Evolutionary conservation across 2,113 vertebrate species (phyloP), one percentile per base, ranked within the genome.

Genomic region (Myotis yumanensis): DNA sequence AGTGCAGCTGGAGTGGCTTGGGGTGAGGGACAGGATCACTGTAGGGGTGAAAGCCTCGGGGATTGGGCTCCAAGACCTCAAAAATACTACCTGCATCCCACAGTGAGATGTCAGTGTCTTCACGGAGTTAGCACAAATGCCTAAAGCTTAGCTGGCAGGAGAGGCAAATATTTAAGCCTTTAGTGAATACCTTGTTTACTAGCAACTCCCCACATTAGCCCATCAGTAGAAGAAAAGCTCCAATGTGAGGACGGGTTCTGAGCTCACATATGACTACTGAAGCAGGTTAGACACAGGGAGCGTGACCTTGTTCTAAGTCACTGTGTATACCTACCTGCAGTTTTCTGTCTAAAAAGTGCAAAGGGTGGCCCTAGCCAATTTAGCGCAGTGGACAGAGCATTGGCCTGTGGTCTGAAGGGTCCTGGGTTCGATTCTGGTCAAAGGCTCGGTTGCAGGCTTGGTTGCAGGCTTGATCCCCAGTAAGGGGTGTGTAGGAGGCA

Each of bases 1-100:
- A 32, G 0, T 46, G 11, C 11, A n/a, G 7, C 16, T 43, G 4
- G 11, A 73, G 40, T 7, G 17, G 20, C 68, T 68, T 48, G 18
- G 76, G 15, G 20, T 10, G 7, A 12, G 14, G 7, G 17, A 69
- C 12, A 11, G 37, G 37, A 46, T 22, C 15, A 51, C 32, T 3
- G 7, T 5, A 0, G 16, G 5, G 23, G 85, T 9, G 17, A 51
- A 2, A 10, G 0, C 11, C 15, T 20, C 59, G 51, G 25, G 32
- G 66, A 22, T 72, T 22, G 37, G 72, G 66, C 30, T 18, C 43
- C 11, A 14, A 25, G 46, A 86, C 20, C 72, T 89, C 64, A 59
- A 43, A 68, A 79, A 68, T 32, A 23, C 52, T 59, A 17, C 73
- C 73, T 28, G 4, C 28, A 17, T 14, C 59, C 20, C 30, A 16